phyloP scores from a whole-genome alignment of 2,113 vertebrate genomes.

The Pyxicephalus adspersus region DNA sequence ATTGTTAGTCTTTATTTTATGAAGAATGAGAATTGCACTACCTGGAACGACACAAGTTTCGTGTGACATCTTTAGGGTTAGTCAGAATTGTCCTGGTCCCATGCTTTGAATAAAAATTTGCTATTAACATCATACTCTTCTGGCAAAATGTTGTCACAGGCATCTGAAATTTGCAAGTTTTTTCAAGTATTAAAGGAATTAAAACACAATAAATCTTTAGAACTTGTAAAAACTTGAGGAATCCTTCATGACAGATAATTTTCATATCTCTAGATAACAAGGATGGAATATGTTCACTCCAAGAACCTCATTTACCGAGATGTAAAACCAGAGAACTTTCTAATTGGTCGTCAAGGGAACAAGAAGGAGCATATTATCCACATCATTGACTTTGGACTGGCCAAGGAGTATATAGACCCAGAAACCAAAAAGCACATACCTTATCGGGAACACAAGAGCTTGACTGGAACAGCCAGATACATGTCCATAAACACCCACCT shows the following conservation, averaged over 20 bases:
- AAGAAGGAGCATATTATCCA: constrained; percentile 97
- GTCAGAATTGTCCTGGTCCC: no score
- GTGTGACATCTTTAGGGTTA: no score
- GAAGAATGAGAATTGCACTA: no score
- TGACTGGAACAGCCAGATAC: constrained; percentile 96
- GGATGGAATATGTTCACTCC: constrained; percentile 98
- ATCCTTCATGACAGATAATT: neutral
- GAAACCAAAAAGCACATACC: constrained; percentile 99
- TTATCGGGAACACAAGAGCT: constrained; percentile 97
- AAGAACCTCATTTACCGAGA: constrained; percentile 99
- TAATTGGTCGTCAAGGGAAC: constrained; percentile 95
- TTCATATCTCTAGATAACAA: constrained; percentile 80
- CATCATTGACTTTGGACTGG: constrained; percentile 98
- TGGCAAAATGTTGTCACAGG: no score
- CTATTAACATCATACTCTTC: no score
- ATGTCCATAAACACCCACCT: constrained; percentile 99
- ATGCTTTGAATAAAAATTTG: no score
- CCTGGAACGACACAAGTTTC: no score
- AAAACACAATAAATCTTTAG: no score
- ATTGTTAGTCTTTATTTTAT: no score
- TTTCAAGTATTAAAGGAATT: no score
- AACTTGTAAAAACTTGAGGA: no score
- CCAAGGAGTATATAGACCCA: constrained; percentile 97
- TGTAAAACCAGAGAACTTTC: constrained; percentile 98
- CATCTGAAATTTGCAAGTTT: no score